phyloP scores from a whole-genome alignment of 2,888 invertebrate species.

The Lypha dubia region DNA sequence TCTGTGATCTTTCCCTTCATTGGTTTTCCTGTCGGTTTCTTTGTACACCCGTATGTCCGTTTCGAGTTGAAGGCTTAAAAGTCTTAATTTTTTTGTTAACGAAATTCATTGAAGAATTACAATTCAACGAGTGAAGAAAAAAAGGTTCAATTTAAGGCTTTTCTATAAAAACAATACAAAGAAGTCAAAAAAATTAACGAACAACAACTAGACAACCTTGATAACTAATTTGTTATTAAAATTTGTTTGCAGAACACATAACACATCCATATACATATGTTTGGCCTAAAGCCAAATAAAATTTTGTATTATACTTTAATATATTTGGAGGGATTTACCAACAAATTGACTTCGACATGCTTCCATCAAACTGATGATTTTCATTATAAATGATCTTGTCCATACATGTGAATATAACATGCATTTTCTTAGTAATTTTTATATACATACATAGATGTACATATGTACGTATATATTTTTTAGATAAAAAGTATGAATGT shows the following conservation, averaged over 20 bases:
- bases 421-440: constrained; percentile 25
- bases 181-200: neutral
- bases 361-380: constrained; percentile 73
- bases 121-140: neutral
- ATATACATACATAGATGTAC: too few relatives aligned
- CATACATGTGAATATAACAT: constrained; percentile 11
- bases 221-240: constrained; percentile 82
- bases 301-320: constrained; percentile 29
- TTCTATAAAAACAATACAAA: constrained; percentile 17
- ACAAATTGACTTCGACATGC: constrained; percentile 73
- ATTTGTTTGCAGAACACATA: constrained; percentile 14
- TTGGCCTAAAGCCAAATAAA: constrained; percentile 34
- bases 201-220: constrained; percentile 79
- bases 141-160: constrained; percentile 34
- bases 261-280: neutral
- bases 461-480: too few relatives aligned
- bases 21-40: constrained; percentile 57
- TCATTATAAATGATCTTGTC: constrained; percentile 49
- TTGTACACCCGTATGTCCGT: constrained; percentile 37
- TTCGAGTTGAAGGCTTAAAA: constrained; percentile 40
- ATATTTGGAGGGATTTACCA: constrained; percentile 61
- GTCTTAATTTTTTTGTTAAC: constrained; percentile 45
- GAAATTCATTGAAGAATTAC: constrained; percentile 55
- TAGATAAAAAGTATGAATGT: too few relatives aligned
- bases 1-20: constrained; percentile 15